Base-by-base conservation (phyloP, 2,888 invertebrate species). In the Germaria angustata region DNA sequence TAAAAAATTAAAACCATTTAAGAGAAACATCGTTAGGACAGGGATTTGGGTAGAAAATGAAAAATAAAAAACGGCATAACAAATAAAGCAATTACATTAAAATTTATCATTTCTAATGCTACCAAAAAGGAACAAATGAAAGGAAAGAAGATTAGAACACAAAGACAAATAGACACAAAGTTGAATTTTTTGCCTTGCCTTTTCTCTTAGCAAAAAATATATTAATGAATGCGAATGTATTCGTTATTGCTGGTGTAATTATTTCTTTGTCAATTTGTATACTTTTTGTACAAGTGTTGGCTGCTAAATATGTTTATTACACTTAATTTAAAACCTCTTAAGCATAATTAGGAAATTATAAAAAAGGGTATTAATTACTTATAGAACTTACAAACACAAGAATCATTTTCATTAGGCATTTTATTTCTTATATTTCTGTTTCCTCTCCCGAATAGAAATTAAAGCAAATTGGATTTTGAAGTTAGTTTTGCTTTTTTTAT, bases 21-120 rank as follows among this genome's bases (percentile, higher is more conserved):
- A 39, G 53, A 28, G 36, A 28, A 49, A 20, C 44, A 39, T 59
- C 66, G 51, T 68, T 76, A 59, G 41, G n/a, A n/a, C 20, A 28
- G 17, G 15, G 17, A 57, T 20, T 32, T 15, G 2, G 1, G 4
- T 44, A 57, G 41, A 32, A 39, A 41, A 36, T 4, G 3, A 17
- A 44, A 13, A 20, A 34, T 22, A 44, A 20, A 46, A 46, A 71
- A 71, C 28, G 41, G 53, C 34, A 77, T 55, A 61, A 73, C 71
- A 78, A 81, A 73, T 69, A 68, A 81, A 63, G 81, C 68, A 81
- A 81, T 78, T 81, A 78, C 77, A 81, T 81, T 77, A 81, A 63
- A 68, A 73, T 77, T 81, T 81, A 81, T 81, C 81, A 81, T 78
- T 57, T 77, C 59, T 34, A 72, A 57, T 32, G 41, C 9, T 49